Base-by-base conservation (phyloP, 2,113 vertebrate species). In the Hippocampus comes region DNA sequence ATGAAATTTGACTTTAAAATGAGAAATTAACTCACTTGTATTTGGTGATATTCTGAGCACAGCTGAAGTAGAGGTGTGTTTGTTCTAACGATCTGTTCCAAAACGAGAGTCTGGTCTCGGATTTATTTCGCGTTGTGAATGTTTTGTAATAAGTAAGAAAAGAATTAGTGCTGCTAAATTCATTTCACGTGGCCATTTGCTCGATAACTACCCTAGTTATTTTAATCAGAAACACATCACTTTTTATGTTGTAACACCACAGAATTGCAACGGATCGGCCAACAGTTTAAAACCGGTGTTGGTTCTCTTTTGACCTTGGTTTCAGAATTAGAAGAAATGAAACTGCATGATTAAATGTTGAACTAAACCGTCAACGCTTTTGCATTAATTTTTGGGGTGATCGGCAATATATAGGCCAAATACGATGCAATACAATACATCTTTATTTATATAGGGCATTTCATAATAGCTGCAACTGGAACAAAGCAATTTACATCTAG, bases 191-290 rank as follows among this genome's bases (percentile, higher is more conserved):
- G 70, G 60, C 60, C 66, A 64, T n/a, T 61, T 18, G 79, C 70
- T 82, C 75, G 85, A 79, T 86, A 83, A 90, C 88, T 72, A 71
- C 68, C 78, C 38, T 72, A 70, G 86, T 89, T 86, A 84, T 72
- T 87, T 85, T 88, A 93, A 93, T 92, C 83, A 88, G 78, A 72
- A 88, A 88, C 92, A 94, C 86, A 91, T 93, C 92, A 93, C 92
- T 82, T 86, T 82, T 91, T 78, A 88, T 91, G 87, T 91, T 74
- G 82, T 85, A 89, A 83, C 79, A 88, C 89, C 82, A 78, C 43
- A 89, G 90, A 84, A 85, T 90, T 91, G 84, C 90, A 91, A 87
- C 82, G 11, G 9, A 59, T 25, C 23, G 3, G 15, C 11, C 56
- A 59, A 4, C n/a, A 5, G 3, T 10, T 56, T 11, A 15, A 59